Evolutionary conservation across 2,888 invertebrate species (phyloP).

Genomic region (Lamellibrachia columna): DNA sequence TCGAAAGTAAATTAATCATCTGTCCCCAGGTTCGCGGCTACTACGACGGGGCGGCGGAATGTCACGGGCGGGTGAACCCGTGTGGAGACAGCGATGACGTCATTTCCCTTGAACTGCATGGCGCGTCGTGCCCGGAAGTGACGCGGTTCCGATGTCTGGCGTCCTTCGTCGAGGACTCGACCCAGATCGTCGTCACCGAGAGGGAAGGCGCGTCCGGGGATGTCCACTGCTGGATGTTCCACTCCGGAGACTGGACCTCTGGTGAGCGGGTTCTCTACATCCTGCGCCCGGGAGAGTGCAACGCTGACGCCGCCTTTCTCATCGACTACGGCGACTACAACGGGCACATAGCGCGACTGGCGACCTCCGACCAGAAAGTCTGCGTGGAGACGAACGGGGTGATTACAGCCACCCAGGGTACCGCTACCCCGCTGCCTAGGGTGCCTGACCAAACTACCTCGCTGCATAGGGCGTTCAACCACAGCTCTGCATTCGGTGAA

Average conservation of each 20-base stretch:
- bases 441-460: neutral
- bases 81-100: constrained; percentile 16
- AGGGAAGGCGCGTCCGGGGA: constrained; percentile 38
- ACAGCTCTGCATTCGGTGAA: neutral
- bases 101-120: constrained; percentile 6
- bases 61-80: constrained; percentile 39
- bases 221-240: constrained; percentile 49
- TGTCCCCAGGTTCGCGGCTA: constrained; percentile 20
- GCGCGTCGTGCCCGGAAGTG: constrained; percentile 17
- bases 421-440: neutral
- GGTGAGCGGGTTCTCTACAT: constrained; percentile 23
- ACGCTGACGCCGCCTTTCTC: constrained; percentile 22
- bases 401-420: neutral
- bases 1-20: too few relatives aligned
- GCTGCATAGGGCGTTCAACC: neutral
- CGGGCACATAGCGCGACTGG: constrained; percentile 24
- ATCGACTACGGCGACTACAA: constrained; percentile 24
- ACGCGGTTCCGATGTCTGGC: constrained; percentile 44
- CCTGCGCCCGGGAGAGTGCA: constrained; percentile 26
- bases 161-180: constrained; percentile 48
- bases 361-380: neutral
- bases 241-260: constrained; percentile 35
- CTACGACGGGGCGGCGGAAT: constrained; percentile 39
- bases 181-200: constrained; percentile 50
- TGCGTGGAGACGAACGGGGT: neutral